Percentiles rank a stretch among this genome's conserved stretches.
phyloP scores from a whole-genome alignment of 2,888 invertebrate species.

The Autographa pulchrina region DNA sequence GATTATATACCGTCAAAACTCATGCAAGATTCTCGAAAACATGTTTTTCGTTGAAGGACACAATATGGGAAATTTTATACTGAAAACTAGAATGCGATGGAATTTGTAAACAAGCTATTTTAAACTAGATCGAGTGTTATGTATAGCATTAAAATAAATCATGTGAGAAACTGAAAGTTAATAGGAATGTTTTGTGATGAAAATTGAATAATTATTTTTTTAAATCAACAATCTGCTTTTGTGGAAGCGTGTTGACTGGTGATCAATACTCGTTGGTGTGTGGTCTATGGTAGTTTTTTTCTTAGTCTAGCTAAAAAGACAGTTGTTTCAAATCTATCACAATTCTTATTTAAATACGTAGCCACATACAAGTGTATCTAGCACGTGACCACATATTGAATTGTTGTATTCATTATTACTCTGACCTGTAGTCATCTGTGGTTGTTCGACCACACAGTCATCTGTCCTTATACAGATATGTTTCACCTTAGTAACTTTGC shows the following conservation, averaged over 20 bases:
- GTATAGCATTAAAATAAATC: background rate
- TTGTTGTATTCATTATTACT: no score
- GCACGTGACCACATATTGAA: background rate
- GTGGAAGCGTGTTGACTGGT: no score
- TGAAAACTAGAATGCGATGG: slow-evolving; percentile 20
- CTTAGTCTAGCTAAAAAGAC: no score
- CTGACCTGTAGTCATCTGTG: background rate
- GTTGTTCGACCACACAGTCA: background rate
- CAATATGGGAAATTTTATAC: slow-evolving; percentile 28
- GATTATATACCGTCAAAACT: slow-evolving; percentile 16
- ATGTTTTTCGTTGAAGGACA: slow-evolving; percentile 32
- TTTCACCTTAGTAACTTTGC: no score
- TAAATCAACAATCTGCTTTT: no score
- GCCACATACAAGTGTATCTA: background rate
- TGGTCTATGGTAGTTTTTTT: no score
- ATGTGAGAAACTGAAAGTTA: background rate
- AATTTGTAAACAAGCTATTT: slow-evolving; percentile 37
- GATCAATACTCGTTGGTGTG: no score
- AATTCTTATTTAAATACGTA: background rate
- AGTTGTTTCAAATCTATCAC: no score
- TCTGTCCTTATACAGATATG: background rate
- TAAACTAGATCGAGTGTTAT: slow-evolving; percentile 15
- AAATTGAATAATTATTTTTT: background rate
- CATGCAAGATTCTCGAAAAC: slow-evolving; percentile 32
- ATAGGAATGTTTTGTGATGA: background rate